Evolutionary conservation across 1,140 invertebrate species (phyloP), one percentile per base, ranked within the genome.

Genomic region (Bombus cullumanus): DNA sequence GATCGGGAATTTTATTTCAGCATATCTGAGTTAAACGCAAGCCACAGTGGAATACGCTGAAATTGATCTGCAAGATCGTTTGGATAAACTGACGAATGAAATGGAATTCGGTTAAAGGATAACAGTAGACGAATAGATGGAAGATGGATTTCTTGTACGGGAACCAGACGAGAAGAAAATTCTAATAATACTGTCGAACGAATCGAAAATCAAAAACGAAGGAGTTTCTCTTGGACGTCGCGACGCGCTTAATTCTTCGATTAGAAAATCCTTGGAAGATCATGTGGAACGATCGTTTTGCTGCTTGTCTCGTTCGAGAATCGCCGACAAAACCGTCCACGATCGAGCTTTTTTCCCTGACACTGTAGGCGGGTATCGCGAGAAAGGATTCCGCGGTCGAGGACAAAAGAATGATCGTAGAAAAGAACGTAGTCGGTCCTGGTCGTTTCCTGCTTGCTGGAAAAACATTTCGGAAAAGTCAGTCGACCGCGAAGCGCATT

Each of bases 381-480:
- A 85, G 74, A 88, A 90, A 81, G 84, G 80, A 88, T 81, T 82
- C 76, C 81, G 74, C 18, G 83, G 77, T 39, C 71, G 66, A n/a
- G 76, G 62, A 79, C 71, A 90, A 77, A 85, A 83, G 87, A 81
- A 62, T 1, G 59, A n/a, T n/a, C 28, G 59, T 62, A n/a, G 59
- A 62, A 62, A 62, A 62, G 59, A 62, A 62, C 59, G 10, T 28
- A n/a, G 59, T 62, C 59, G 59, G 59, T 62, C 59, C 28, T n/a
- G 59, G 41, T 77, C 69, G 68, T 84, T 88, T 81, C 85, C 41
- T 74, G 39, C 75, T 41, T 4, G 74, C 41, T 43, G 73, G 89
- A 90, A 90, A 91, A 91, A 91, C 88, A 75, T 86, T 91, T 91
- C 84, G 87, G 77, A 73, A 88, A 83, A 88, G 57, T 79, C 83